Conservation (phyloP, 2,113 vertebrate species). For the Xiphophorus hellerii region DNA sequence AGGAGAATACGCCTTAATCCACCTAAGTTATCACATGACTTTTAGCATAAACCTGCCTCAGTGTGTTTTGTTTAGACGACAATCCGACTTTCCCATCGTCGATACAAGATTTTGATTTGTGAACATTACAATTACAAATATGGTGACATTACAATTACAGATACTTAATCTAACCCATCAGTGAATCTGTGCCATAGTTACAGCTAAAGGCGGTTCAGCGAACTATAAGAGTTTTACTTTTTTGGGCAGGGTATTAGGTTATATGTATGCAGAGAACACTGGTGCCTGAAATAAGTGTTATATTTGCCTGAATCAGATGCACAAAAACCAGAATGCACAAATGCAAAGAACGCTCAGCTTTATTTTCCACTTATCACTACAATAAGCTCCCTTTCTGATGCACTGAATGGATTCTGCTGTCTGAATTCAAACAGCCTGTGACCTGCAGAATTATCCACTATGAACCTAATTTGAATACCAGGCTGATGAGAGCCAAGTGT, state of each 20-base stretch:
- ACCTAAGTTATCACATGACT: too few species aligned
- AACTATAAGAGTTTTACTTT: neutral
- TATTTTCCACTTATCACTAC: neutral
- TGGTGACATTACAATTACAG: neutral
- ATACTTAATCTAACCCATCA: neutral
- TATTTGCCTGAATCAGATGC: neutral
- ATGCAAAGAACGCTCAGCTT: neutral
- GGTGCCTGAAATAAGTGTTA: neutral
- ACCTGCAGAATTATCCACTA: slow-evolving; percentile 16
- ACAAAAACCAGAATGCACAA: neutral
- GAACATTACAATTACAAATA: neutral
- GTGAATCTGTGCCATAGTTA: too few species aligned
- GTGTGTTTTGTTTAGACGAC: too few species aligned
- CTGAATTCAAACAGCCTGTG: neutral
- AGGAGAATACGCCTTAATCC: too few species aligned
- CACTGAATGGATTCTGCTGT: neutral
- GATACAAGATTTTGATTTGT: neutral
- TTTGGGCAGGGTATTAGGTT: neutral
- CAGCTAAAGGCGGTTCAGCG: neutral
- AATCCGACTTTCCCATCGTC: neutral
- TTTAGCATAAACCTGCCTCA: too few species aligned
- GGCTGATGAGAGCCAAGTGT: slow-evolving; percentile 13
- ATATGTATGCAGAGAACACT: neutral
- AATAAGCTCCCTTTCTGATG: neutral
- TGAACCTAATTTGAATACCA: slow-evolving; percentile 4